Base-by-base conservation (phyloP, 2,797 vertebrate species). In the Oryzias sinensis region DNA sequence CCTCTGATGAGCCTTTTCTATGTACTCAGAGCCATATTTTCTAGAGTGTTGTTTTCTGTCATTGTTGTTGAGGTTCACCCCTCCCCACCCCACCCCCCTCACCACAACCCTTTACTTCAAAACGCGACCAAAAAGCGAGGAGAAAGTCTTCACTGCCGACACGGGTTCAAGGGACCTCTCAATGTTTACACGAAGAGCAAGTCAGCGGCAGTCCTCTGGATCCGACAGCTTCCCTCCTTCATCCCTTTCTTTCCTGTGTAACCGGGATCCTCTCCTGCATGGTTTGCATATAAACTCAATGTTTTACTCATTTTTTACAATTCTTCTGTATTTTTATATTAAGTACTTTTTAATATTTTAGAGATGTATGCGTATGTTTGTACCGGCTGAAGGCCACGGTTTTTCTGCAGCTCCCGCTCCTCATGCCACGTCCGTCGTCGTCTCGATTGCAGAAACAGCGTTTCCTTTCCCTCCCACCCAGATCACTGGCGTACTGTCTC, bases 271-370 rank as follows among this genome's bases (percentile, higher is more conserved):
- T 83, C 80, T 86, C 83, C 83, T 87, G 91, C 90, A 90, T 91
- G 89, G 78, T 88, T 91, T 91, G 90, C 90, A 91, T 91, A 91
- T 86, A 88, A 89, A 86, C 73, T 87, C 83, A 89, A 89, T 91
- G 87, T 92, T 89, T 88, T 90, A 76, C 88, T 91, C 82, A 87
- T 89, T 93, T 92, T 93, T 92, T 90, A 91, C 87, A 80, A 92
- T 84, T 91, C 85, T 91, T 92, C 88, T 91, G 91, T 93, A 92
- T 92, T 93, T 93, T 93, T 93, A 92, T 92, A 93, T 93, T 91
- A 86, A 91, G 89, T 90, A 90, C 81, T 92, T 92, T 92, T 91
- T 91, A 91, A 92, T 92, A 92, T 90, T 92, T 91, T 91, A 87
- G 86, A 90, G 84, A 89, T 87, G 83, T 87, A 85, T 86, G 86